Percentiles rank a stretch among this genome's conserved stretches.
These are phyloP conservation scores for Terrapene triunguis DNA, from an alignment of 2,113 vertebrate species.

Conservation along the genomic window DNA sequence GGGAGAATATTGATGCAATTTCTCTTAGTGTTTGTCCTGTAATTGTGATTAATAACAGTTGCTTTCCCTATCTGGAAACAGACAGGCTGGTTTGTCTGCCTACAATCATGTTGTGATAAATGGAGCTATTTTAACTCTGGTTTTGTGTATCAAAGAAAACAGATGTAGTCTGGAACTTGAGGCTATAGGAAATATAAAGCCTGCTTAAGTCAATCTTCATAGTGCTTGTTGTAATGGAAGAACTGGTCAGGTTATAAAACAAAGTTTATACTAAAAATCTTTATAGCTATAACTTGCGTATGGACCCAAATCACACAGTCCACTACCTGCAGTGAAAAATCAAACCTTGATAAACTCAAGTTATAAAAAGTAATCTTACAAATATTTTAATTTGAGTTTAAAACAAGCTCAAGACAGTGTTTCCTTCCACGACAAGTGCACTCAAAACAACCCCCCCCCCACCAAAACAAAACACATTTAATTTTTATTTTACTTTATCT, in stretches of 20 bases:
- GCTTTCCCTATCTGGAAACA: constrained; percentile 92
- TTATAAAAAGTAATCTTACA: not conserved
- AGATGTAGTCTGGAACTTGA: constrained; percentile 95
- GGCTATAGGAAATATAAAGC: constrained; percentile 90
- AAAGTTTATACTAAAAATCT: constrained; percentile 26
- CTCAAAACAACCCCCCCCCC: not conserved
- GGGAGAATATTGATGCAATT: constrained; percentile 87
- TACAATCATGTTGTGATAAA: constrained; percentile 97
- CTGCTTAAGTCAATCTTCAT: constrained; percentile 84
- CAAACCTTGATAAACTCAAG: constrained; percentile 16
- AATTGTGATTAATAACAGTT: constrained; percentile 99
- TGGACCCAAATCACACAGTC: constrained; percentile 11
- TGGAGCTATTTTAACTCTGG: constrained; percentile 92
- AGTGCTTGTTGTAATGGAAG: constrained; percentile 69
- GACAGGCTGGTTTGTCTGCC: constrained; percentile 96
- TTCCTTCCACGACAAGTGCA: not conserved
- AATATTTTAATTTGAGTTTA: not conserved
- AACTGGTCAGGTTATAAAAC: constrained; percentile 71
- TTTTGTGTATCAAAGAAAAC: constrained; percentile 96
- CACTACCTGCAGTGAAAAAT: constrained; percentile 3
- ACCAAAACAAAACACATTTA: not conserved
- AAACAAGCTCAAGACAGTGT: not conserved
- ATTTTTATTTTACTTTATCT: not conserved
- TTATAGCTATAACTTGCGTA: constrained; percentile 50
- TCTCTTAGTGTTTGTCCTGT: constrained; percentile 88